A percentile compares a stretch with the other conserved stretches of the same genome.
These are phyloP conservation scores for Apodemia zela DNA, from an alignment of 2,888 invertebrate genomes.

Conservation along the genomic window DNA sequence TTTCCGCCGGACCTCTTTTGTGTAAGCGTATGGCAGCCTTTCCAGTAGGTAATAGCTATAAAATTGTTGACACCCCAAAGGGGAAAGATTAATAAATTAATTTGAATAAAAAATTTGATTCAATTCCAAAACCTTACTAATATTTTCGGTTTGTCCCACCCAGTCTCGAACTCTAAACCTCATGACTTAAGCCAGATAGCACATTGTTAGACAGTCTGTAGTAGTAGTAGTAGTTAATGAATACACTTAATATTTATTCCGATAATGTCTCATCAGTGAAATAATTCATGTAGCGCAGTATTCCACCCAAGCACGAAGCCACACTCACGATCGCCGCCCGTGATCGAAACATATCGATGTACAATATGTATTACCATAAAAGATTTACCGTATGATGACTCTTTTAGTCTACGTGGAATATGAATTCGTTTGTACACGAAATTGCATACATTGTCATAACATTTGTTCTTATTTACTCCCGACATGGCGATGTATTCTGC, in stretches of 20 bases:
- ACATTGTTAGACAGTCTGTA: too few relatives aligned
- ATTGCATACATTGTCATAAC: conserved; percentile 61
- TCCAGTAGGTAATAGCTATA: too few relatives aligned
- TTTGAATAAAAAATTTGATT: too few relatives aligned
- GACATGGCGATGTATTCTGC: conserved; percentile 51
- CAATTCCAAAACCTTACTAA: too few relatives aligned
- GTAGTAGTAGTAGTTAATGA: conserved; percentile 25
- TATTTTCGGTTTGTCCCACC: too few relatives aligned
- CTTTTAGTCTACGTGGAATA: conserved; percentile 69
- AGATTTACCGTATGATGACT: conserved; percentile 68
- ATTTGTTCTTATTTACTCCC: conserved; percentile 44
- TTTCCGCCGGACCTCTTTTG: too few relatives aligned
- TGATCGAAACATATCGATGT: conserved; percentile 64
- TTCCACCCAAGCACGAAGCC: conserved; percentile 60
- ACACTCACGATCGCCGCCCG: conserved; percentile 69
- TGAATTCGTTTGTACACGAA: conserved; percentile 66
- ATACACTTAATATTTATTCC: conserved; percentile 34
- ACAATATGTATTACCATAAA: conserved; percentile 69
- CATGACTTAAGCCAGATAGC: too few relatives aligned
- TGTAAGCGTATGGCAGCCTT: too few relatives aligned
- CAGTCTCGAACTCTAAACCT: too few relatives aligned
- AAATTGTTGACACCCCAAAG: too few relatives aligned
- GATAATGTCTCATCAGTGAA: conserved; percentile 49
- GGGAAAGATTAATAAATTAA: too few relatives aligned
- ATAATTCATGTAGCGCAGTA: conserved; percentile 47